Evolutionary conservation across 2,888 invertebrate species (phyloP).

Genomic region (Cryptus viduatorius): DNA sequence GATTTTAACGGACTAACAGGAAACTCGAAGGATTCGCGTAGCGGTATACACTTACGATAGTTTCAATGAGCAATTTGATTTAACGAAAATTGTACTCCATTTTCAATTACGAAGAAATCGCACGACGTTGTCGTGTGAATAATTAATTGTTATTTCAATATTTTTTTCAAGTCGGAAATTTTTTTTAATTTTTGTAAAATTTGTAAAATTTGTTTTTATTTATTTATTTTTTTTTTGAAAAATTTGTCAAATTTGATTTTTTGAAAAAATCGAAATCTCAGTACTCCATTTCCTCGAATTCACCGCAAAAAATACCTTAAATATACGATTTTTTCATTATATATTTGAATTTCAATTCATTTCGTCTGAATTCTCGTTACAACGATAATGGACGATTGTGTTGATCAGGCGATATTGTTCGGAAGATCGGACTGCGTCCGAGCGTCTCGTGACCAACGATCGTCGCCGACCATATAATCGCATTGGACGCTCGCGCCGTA

Average conservation of each 20-base stretch:
- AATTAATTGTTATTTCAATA: too few relatives aligned
- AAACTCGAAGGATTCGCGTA: background rate
- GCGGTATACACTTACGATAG: too few relatives aligned
- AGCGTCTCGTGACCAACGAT: background rate
- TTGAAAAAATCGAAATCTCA: too few relatives aligned
- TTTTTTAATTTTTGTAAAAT: too few relatives aligned
- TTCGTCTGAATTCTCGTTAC: background rate
- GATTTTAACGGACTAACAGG: background rate
- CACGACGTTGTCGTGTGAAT: too few relatives aligned
- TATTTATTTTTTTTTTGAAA: too few relatives aligned
- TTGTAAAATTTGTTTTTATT: too few relatives aligned
- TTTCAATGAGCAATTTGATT: too few relatives aligned
- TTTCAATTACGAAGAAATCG: too few relatives aligned
- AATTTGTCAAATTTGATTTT: too few relatives aligned
- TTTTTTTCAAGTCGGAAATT: too few relatives aligned
- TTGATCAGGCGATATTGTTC: slow-evolving; percentile 10
- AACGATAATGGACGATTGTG: background rate
- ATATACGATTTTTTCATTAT: background rate
- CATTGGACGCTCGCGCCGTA: background rate
- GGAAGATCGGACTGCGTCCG: background rate
- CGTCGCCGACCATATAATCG: slow-evolving; percentile 13
- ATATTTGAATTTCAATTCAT: background rate
- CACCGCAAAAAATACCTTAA: background rate
- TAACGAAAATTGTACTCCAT: too few relatives aligned
- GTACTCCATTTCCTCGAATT: background rate